phyloP scores from a whole-genome alignment of 2,888 invertebrate species.

The Diaprepes abbreviatus region DNA sequence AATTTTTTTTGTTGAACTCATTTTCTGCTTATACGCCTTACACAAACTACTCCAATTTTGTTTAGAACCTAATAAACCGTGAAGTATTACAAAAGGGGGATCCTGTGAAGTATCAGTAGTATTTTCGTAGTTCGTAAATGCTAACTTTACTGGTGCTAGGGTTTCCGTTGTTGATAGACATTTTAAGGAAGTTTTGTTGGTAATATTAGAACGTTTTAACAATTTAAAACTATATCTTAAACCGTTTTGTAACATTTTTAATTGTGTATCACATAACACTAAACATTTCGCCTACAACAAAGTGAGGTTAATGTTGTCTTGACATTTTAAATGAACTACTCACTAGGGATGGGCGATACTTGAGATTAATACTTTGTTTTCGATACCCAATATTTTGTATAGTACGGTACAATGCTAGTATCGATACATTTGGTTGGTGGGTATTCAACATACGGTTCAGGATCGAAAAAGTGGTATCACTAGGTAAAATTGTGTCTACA shows the following conservation, averaged over 20 bases:
- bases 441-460: no score
- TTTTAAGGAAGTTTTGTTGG: background rate
- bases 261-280: no score
- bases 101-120: constrained; percentile 58
- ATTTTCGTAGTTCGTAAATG: constrained; percentile 77
- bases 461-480: no score
- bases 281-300: no score
- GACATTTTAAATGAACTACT: no score
- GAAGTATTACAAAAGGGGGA: constrained; percentile 85
- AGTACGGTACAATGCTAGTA: no score
- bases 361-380: no score
- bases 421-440: no score
- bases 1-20: constrained; percentile 78
- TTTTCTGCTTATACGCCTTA: constrained; percentile 72
- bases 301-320: background rate
- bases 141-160: constrained; percentile 72
- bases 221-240: background rate
- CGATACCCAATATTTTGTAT: no score
- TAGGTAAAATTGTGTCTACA: no score
- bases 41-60: constrained; percentile 88
- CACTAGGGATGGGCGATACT: no score
- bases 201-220: background rate
- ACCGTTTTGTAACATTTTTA: constrained; percentile 12
- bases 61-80: constrained; percentile 90
- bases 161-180: constrained; percentile 40